Conservation (phyloP, 2,113 vertebrate genomes). For the Notarius lentiginosus region DNA sequence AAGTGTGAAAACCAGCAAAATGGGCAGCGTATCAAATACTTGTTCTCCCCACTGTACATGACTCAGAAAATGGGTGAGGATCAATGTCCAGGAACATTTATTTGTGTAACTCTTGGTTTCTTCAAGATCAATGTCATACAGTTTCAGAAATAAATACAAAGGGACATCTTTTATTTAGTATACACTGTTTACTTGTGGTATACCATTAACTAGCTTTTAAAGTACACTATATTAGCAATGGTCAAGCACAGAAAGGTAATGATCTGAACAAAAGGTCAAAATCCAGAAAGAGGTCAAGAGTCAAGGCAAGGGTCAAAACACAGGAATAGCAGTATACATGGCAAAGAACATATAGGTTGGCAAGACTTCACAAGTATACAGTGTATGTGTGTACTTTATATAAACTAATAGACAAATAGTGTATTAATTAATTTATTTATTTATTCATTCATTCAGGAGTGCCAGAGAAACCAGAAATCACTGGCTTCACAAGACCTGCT, state of each 20-base stretch:
- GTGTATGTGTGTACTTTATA: neutral
- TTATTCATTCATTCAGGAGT: slow-evolving; percentile 74
- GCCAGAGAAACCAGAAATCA: slow-evolving; percentile 91
- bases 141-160: neutral
- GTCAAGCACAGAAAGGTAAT: neutral
- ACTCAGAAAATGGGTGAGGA: neutral
- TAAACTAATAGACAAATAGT: neutral
- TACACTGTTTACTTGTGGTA: neutral
- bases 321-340: neutral
- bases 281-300: neutral
- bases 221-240: neutral
- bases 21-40: no score
- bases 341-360: neutral
- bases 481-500: slow-evolving; percentile 89
- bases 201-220: neutral
- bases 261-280: neutral
- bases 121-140: neutral
- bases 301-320: neutral
- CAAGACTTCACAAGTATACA: neutral
- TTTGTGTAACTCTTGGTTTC: neutral
- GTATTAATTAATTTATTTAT: neutral
- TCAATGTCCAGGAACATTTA: neutral
- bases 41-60: no score
- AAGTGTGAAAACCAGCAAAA: no score
- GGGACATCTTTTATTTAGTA: neutral